A percentile compares a stretch with the other conserved stretches of the same genome.
Conservation (phyloP, 2,797 vertebrate species). For the Poliocrania exsul region DNA sequence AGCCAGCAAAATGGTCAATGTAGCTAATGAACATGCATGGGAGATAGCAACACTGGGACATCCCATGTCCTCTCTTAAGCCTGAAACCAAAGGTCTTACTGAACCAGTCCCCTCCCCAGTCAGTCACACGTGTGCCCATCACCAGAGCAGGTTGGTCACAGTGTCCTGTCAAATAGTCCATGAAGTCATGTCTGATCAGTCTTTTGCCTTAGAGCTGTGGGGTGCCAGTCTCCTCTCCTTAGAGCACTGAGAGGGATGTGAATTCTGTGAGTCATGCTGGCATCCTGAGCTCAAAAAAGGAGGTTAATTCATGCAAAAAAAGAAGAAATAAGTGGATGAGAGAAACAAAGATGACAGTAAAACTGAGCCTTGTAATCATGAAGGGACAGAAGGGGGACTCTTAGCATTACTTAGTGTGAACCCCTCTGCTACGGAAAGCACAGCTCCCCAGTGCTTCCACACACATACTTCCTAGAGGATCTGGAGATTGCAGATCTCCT, state of each 20-base stretch:
- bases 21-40: rapidly evolving
- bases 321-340: background rate
- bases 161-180: background rate
- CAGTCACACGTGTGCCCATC: rapidly evolving
- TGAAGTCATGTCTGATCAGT: background rate
- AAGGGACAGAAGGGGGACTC: background rate
- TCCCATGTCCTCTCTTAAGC: rapidly evolving
- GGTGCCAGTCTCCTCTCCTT: background rate
- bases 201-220: background rate
- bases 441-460: background rate
- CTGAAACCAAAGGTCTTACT: background rate
- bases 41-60: background rate
- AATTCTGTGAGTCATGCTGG: background rate
- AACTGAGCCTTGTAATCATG: background rate
- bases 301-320: background rate
- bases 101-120: background rate
- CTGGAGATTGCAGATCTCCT: background rate
- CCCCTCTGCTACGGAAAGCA: rapidly evolving
- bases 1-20: background rate
- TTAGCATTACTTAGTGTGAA: background rate
- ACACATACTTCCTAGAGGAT: background rate
- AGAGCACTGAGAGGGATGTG: background rate
- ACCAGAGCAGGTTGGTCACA: background rate
- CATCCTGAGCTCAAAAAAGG: background rate
- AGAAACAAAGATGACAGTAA: background rate